These are phyloP conservation scores for Dicrostonyx torquatus DNA, from an alignment of 2,797 vertebrate species.

Conservation along the genomic window DNA sequence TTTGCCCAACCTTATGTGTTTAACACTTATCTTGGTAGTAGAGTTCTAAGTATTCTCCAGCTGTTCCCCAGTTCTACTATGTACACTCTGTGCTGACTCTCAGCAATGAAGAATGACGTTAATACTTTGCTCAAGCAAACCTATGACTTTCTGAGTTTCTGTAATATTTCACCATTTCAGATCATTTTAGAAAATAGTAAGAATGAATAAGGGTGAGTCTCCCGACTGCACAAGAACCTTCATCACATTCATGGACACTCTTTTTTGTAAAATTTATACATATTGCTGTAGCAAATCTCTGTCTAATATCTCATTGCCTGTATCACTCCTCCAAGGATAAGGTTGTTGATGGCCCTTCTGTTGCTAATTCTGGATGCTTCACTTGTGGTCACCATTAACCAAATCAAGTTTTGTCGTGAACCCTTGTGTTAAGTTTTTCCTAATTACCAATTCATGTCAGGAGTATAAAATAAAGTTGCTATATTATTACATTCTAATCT, in stretches of 20 bases:
- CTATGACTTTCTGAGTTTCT: not conserved
- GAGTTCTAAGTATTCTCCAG: not conserved
- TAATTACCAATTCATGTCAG: not conserved
- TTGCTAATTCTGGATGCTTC: not conserved
- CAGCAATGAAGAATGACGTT: not conserved
- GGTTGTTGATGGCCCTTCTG: not conserved
- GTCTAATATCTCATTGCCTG: not conserved
- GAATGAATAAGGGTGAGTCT: not conserved
- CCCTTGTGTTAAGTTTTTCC: not conserved
- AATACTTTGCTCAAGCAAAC: not conserved
- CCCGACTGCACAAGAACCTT: not conserved
- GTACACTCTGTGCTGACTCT: not conserved
- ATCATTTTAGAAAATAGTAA: accelerated
- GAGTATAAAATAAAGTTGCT: not conserved
- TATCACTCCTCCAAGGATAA: not conserved
- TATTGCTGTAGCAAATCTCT: not conserved
- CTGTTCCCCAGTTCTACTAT: not conserved
- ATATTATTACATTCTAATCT: not conserved
- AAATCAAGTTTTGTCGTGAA: not conserved
- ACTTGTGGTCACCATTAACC: not conserved
- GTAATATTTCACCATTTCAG: not conserved
- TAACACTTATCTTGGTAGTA: not conserved
- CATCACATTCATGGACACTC: too few species aligned
- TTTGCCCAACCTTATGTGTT: not conserved
- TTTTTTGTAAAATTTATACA: not conserved